Evolutionary conservation across 53 echinoderm and acorn worm genomes (phyloP).

Genomic region (Actinopyga echinites): DNA sequence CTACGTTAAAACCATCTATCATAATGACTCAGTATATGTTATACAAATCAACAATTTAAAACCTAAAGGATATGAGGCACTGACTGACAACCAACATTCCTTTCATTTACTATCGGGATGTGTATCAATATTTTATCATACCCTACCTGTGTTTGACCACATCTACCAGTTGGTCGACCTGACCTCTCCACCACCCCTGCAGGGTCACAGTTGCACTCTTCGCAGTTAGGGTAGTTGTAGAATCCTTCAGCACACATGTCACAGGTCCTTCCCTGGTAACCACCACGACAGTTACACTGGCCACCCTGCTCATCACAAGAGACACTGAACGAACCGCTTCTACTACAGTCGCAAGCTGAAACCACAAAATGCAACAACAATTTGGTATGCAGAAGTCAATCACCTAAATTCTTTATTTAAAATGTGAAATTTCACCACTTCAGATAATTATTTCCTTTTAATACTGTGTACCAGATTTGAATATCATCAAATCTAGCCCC

Average conservation of each 20-base stretch:
- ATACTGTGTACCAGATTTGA: too few relatives aligned
- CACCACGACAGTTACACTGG: slow-evolving; percentile 76
- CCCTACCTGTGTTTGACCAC: slow-evolving; percentile 81
- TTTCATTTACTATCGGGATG: too few relatives aligned
- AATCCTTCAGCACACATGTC: slow-evolving; percentile 80
- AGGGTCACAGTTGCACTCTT: slow-evolving; percentile 96
- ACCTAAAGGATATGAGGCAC: too few relatives aligned
- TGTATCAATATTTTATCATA: background rate
- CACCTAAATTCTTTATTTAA: too few relatives aligned
- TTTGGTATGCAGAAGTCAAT: too few relatives aligned
- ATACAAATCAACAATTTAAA: too few relatives aligned
- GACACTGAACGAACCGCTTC: slow-evolving; percentile 66
- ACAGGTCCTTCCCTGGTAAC: slow-evolving; percentile 80
- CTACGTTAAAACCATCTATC: too few relatives aligned
- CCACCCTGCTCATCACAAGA: slow-evolving; percentile 81
- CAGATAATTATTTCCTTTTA: too few relatives aligned
- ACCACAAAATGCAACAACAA: background rate
- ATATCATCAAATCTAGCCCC: too few relatives aligned
- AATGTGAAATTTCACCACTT: too few relatives aligned
- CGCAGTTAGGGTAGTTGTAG: slow-evolving; percentile 91
- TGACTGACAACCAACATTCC: too few relatives aligned
- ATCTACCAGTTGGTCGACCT: slow-evolving; percentile 81
- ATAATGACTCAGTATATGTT: too few relatives aligned
- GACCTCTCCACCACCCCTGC: slow-evolving; percentile 81
- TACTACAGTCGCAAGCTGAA: slow-evolving; percentile 79